A percentile compares a stretch with the other conserved stretches of the same genome.
These are phyloP conservation scores for Tenebrio molitor DNA, from an alignment of 1,140 invertebrate genomes.

Conservation along the genomic window DNA sequence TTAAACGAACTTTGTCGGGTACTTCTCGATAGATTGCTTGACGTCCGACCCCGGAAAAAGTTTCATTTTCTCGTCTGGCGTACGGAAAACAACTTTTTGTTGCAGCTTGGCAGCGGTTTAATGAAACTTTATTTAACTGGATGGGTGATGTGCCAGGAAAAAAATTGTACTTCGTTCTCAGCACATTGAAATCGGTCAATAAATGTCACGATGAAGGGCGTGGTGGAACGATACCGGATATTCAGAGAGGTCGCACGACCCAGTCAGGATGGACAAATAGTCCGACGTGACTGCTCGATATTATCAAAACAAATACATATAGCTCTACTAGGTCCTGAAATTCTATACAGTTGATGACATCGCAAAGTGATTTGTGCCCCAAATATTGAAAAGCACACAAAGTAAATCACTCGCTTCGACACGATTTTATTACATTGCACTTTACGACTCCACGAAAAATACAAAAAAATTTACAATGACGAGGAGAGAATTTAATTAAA, in stretches of 20 bases:
- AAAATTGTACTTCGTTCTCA: slow-evolving; percentile 5
- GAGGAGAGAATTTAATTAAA: too few species aligned
- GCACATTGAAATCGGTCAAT: slow-evolving; percentile 37
- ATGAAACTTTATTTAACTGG: slow-evolving; percentile 25
- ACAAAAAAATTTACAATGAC: too few species aligned
- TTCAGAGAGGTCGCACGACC: slow-evolving; percentile 35
- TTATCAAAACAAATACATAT: slow-evolving; percentile 40
- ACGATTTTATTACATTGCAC: slow-evolving; percentile 3
- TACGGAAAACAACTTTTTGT: slow-evolving; percentile 26
- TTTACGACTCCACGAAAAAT: neutral
- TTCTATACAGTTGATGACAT: slow-evolving; percentile 22
- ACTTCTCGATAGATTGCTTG: neutral
- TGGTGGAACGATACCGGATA: slow-evolving; percentile 37
- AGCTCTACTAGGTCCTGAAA: slow-evolving; percentile 25
- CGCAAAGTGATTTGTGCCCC: slow-evolving; percentile 3
- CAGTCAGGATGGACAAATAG: slow-evolving; percentile 38
- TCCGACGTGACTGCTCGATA: slow-evolving; percentile 35
- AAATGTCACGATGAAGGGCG: slow-evolving; percentile 39
- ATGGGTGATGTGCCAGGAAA: slow-evolving; percentile 4
- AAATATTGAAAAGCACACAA: slow-evolving; percentile 21
- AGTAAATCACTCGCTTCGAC: slow-evolving; percentile 1
- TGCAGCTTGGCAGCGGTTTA: slow-evolving; percentile 1
- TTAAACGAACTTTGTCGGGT: neutral
- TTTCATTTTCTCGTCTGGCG: slow-evolving; percentile 2
- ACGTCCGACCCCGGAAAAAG: slow-evolving; percentile 3